Evolutionary conservation across 1,140 invertebrate genomes (phyloP), one percentile per base, ranked within the genome.

Genomic region (Drosophila bifasciata): DNA sequence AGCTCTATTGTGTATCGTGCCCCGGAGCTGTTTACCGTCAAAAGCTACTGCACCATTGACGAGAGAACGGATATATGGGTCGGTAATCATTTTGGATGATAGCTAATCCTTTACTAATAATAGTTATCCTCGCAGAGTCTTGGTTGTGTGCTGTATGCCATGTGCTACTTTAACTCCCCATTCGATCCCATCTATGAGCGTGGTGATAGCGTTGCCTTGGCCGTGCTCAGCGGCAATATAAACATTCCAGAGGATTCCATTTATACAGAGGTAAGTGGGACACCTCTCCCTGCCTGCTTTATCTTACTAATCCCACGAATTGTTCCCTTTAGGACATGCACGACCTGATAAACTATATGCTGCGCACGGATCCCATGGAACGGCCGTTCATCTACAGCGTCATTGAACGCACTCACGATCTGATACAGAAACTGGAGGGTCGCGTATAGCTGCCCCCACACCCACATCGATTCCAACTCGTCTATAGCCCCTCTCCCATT

Each of bases 51-150:
- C 85, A 94, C 94, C 79, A 94, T 98, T 69, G 96, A 97, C 92
- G 96, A 97, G 92, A 92, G 96, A 68, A 96, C 96, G 36, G 97
- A 98, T 92, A 95, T 98, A 80, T 98, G 97, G 97, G 96, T 97
- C 92, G 91, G 71, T 78, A 1, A 36, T 17, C 8, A 5, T 11
- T 5, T n/a, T 0, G 3, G 16, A 13, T 7, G 7, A 15, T 21
- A 9, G 7, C 3, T 19, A 23, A 28, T 4, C 13, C 8, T 13
- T 48, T 11, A 16, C 25, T 0, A 28, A 28, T 21, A 7, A 9
- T 36, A 45, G 3, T 36, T 7, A 0, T 21, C 0, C 15, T 63
- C 39, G 69, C 90, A 97, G 96, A 97, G 96, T 55, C 92, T 98
- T 70, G 97, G 97, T 23, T 98, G 97, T 92, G 92, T 97, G 62